These are phyloP conservation scores for Chalcosyrphus nemorum DNA, from an alignment of 2,888 invertebrate species.

Conservation along the genomic window DNA sequence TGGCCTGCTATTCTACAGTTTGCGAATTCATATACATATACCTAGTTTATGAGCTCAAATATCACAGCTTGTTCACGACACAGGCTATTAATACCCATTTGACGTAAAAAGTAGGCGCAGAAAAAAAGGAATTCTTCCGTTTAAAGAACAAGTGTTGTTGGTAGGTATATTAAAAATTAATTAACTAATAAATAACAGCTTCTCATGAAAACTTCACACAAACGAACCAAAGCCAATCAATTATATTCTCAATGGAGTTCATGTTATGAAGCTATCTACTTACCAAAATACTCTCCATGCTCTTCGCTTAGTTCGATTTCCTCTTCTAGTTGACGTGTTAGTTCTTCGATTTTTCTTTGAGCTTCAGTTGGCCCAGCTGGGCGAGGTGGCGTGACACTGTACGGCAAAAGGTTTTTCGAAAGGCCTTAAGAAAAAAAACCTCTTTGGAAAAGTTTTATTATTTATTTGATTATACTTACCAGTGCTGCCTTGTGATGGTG, in stretches of 20 bases:
- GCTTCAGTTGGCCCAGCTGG: conserved; percentile 96
- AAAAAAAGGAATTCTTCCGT: not conserved
- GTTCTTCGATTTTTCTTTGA: conserved; percentile 95
- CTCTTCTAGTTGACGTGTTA: conserved; percentile 95
- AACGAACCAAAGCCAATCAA: conserved; percentile 72
- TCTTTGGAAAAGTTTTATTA: not conserved
- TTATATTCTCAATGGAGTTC: not conserved
- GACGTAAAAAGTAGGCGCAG: not conserved
- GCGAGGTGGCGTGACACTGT: conserved; percentile 93
- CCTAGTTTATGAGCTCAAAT: no score
- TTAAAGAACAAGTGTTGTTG: no score
- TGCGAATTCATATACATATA: no score
- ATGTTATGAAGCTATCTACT: conserved; percentile 73
- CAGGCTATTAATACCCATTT: not conserved
- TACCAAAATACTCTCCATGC: conserved; percentile 98
- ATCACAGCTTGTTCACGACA: no score
- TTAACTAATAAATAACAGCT: not conserved
- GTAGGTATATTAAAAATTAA: not conserved
- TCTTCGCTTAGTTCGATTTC: conserved; percentile 98
- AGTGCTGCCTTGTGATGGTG: conserved; percentile 86
- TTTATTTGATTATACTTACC: conserved; percentile 78
- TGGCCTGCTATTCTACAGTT: no score
- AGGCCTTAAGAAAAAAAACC: conserved; percentile 80
- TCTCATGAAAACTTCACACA: not conserved
- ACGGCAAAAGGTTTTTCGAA: conserved; percentile 89